These are phyloP conservation scores for Alouatta palliata DNA, from an alignment of 2,113 vertebrate species.

Conservation along the genomic window DNA sequence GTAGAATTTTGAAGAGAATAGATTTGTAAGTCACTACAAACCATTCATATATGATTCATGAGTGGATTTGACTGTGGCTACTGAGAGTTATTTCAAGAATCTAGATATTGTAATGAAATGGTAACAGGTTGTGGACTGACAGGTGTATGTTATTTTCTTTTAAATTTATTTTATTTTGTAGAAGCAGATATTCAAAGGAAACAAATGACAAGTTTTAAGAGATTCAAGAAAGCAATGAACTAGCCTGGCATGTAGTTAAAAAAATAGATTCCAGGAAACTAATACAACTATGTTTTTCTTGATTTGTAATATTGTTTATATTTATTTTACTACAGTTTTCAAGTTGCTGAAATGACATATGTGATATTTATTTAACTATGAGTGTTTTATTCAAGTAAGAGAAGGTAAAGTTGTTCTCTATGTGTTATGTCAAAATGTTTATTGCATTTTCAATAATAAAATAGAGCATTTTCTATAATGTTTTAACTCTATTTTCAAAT, in stretches of 20 bases:
- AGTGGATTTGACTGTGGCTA: background rate
- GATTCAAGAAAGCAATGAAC: background rate
- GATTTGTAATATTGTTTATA: background rate
- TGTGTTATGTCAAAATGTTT: background rate
- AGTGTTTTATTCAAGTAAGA: conserved; percentile 4
- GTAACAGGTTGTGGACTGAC: background rate
- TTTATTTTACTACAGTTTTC: conserved; percentile 2
- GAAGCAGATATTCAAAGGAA: background rate
- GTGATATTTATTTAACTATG: conserved; percentile 21
- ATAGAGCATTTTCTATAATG: background rate
- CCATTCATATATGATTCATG: background rate
- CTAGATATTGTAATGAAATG: background rate
- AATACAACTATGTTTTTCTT: background rate
- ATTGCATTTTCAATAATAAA: background rate
- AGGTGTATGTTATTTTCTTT: background rate
- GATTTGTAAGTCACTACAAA: background rate
- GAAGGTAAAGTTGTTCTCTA: background rate
- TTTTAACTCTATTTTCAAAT: background rate
- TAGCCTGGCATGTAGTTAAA: background rate
- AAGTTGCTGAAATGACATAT: conserved; percentile 17
- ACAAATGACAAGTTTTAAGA: background rate
- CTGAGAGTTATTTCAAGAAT: background rate
- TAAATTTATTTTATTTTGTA: background rate
- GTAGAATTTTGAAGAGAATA: background rate
- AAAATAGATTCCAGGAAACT: background rate